A percentile compares a stretch with the other conserved stretches of the same genome.
Conservation (phyloP, 2,888 invertebrate genomes). For the Caenorhabditis sp. region DNA sequence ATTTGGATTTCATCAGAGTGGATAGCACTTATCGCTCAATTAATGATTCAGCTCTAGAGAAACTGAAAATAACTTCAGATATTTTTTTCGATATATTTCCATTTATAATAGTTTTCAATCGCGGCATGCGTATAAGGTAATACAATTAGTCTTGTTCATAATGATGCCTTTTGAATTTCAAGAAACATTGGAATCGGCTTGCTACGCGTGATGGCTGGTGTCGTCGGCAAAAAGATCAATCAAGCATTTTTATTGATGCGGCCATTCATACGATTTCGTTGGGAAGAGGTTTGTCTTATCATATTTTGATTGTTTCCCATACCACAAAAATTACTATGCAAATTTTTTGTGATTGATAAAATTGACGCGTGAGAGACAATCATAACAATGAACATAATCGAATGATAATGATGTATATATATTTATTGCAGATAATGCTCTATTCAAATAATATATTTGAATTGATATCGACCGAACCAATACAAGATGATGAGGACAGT, state of each 20-base stretch:
- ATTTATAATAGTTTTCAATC: slow-evolving; percentile 95
- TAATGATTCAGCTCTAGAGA: slow-evolving; percentile 40
- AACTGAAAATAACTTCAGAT: slow-evolving; percentile 73
- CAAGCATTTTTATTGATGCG: slow-evolving; percentile 90
- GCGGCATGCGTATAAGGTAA: slow-evolving; percentile 64
- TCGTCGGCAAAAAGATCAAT: slow-evolving; percentile 87
- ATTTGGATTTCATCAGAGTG: slow-evolving; percentile 76
- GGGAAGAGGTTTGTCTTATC: slow-evolving; percentile 81
- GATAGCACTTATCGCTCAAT: slow-evolving; percentile 23
- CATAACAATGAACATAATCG: neutral
- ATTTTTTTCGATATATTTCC: slow-evolving; percentile 95
- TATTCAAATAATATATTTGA: slow-evolving; percentile 97
- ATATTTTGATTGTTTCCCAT: neutral
- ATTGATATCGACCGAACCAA: slow-evolving; percentile 84
- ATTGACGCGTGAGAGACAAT: neutral
- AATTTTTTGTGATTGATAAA: neutral
- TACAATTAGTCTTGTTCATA: neutral
- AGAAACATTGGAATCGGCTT: slow-evolving; percentile 88
- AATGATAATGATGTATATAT: slow-evolving; percentile 14
- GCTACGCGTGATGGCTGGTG: slow-evolving; percentile 83
- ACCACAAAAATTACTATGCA: neutral
- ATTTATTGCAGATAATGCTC: slow-evolving; percentile 79
- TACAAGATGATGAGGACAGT: slow-evolving; percentile 52
- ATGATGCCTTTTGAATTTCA: slow-evolving; percentile 73
- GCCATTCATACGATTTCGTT: slow-evolving; percentile 91